Percentiles rank a stretch among this genome's conserved stretches.
Evolutionary conservation across 1,140 invertebrate species (phyloP).

Genomic region (Lepidurus couesii): DNA sequence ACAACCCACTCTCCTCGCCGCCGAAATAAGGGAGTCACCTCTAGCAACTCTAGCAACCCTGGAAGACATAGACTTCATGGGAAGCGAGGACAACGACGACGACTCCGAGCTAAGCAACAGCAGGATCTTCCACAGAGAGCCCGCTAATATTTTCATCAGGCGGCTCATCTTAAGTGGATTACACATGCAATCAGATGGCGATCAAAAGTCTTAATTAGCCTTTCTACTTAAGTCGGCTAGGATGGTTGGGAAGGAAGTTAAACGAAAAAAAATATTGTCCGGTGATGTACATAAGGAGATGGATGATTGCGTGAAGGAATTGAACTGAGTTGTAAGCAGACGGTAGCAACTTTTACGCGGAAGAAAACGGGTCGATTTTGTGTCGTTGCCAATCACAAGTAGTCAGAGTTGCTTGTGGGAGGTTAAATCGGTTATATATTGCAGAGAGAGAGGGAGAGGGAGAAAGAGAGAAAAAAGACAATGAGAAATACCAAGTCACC

Average conservation of each 20-base stretch:
- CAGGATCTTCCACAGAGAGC: background rate
- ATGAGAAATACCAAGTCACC: background rate
- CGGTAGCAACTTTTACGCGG: background rate
- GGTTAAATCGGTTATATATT: constrained; percentile 1
- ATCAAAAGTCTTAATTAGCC: constrained; percentile 8
- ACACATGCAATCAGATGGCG: background rate
- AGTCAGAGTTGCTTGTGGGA: background rate
- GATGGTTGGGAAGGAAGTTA: background rate
- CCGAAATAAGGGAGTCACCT: constrained; percentile 22
- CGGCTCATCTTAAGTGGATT: background rate
- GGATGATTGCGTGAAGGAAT: background rate
- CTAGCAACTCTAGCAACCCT: constrained; percentile 30
- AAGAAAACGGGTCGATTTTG: constrained; percentile 22
- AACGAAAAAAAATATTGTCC: background rate
- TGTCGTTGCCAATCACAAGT: background rate
- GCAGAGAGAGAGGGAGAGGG: background rate
- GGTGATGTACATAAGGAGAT: constrained; percentile 22
- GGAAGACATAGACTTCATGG: constrained; percentile 30
- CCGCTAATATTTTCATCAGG: background rate
- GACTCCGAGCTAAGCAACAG: background rate
- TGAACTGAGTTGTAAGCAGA: background rate
- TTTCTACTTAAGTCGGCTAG: background rate
- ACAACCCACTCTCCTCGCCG: background rate
- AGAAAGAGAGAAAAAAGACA: background rate
- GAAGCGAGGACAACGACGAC: constrained; percentile 26